phyloP scores from a whole-genome alignment of 2,113 vertebrate species.

The Paradoxurus hermaphroditus region DNA sequence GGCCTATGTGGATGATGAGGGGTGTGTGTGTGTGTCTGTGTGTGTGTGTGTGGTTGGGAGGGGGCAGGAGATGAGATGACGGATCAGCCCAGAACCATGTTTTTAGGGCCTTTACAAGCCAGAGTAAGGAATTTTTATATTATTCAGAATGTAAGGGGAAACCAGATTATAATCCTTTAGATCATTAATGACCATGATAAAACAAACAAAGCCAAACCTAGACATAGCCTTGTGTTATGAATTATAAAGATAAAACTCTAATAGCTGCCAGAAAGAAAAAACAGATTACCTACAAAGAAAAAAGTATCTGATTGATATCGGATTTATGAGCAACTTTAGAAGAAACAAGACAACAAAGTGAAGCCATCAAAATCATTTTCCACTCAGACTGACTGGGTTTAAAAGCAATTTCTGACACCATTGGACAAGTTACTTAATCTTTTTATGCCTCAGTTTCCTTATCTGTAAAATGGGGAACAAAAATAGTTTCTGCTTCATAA shows the following conservation, averaged over 20 bases:
- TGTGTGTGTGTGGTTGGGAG: neutral
- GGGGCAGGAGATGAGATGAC: neutral
- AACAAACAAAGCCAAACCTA: neutral
- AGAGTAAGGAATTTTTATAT: neutral
- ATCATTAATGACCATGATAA: neutral
- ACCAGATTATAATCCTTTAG: neutral
- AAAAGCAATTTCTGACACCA: neutral
- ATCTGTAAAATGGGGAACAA: neutral
- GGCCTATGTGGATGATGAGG: neutral
- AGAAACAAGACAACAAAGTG: neutral
- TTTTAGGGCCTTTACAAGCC: neutral
- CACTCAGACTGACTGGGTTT: neutral
- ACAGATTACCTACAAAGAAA: neutral
- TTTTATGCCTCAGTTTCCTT: neutral
- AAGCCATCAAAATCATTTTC: neutral
- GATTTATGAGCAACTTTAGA: neutral
- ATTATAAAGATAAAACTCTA: neutral
- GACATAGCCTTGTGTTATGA: neutral
- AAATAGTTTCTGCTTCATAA: neutral
- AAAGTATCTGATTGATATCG: neutral
- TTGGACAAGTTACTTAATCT: neutral
- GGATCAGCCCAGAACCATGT: neutral
- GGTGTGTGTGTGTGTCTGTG: neutral
- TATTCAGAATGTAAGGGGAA: neutral
- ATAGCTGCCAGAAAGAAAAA: neutral